Percentiles rank a stretch among this genome's conserved stretches.
Evolutionary conservation across 2,113 vertebrate genomes (phyloP).

Genomic region (Saguinus midas): DNA sequence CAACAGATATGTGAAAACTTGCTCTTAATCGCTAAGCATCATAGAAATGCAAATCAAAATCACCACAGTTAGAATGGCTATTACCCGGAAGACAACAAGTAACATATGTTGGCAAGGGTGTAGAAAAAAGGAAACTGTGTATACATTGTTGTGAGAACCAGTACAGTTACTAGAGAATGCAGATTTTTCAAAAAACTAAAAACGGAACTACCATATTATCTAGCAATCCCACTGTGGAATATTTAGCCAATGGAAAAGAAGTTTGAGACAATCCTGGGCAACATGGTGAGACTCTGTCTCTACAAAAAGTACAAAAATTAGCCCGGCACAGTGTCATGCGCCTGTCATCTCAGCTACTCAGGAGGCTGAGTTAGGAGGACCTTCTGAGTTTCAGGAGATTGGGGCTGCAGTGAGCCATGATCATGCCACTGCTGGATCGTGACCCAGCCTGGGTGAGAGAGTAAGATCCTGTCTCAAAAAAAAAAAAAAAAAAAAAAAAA

Average conservation of each 20-base stretch:
- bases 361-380: no score
- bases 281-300: no score
- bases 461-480: background rate
- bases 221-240: background rate
- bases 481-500: no score
- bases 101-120: background rate
- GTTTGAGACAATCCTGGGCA: no score
- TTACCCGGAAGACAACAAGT: background rate
- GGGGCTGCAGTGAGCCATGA: no score
- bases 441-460: background rate
- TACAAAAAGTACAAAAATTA: no score
- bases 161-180: background rate
- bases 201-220: background rate
- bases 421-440: background rate
- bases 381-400: no score
- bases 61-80: no score
- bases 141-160: background rate
- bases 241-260: background rate
- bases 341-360: no score
- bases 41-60: background rate
- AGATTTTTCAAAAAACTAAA: background rate
- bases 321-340: no score
- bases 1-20: background rate
- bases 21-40: background rate
- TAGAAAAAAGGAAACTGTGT: background rate